phyloP scores from a whole-genome alignment of 1,140 invertebrate genomes.

The Procambarus virginalis region DNA sequence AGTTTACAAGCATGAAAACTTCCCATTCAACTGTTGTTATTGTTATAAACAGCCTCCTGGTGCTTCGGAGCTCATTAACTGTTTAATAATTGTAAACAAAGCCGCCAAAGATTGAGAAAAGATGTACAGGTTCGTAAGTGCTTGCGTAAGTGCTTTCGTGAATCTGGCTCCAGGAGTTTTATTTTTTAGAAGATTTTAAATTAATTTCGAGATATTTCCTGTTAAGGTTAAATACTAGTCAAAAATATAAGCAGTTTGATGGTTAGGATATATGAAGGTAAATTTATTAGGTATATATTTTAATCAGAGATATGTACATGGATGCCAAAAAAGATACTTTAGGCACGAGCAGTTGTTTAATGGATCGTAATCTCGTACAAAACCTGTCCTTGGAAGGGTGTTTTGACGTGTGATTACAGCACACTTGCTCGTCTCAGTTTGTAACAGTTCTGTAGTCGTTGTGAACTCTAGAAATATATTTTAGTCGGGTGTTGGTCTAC shows the following conservation, averaged over 20 bases:
- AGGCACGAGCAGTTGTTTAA: neutral
- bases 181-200: neutral
- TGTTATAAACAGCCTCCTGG: no score
- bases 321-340: neutral
- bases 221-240: neutral
- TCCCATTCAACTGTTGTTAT: no score
- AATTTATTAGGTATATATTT: constrained; percentile 5
- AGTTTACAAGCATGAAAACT: no score
- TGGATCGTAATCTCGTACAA: neutral
- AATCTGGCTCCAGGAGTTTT: no score
- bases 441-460: constrained; percentile 22
- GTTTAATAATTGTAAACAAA: no score
- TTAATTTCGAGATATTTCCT: neutral
- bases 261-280: neutral
- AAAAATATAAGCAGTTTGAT: neutral
- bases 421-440: constrained; percentile 7
- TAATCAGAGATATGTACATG: constrained; percentile 24
- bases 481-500: constrained; percentile 24
- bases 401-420: neutral
- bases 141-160: no score
- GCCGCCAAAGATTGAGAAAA: no score
- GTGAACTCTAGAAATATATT: constrained; percentile 31
- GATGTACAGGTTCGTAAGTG: no score
- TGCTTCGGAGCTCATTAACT: no score
- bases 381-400: neutral